Percentiles rank a stretch among this genome's conserved stretches.
Conservation (phyloP, 2,888 invertebrate species). For the Stenchaetothrips biformis region DNA sequence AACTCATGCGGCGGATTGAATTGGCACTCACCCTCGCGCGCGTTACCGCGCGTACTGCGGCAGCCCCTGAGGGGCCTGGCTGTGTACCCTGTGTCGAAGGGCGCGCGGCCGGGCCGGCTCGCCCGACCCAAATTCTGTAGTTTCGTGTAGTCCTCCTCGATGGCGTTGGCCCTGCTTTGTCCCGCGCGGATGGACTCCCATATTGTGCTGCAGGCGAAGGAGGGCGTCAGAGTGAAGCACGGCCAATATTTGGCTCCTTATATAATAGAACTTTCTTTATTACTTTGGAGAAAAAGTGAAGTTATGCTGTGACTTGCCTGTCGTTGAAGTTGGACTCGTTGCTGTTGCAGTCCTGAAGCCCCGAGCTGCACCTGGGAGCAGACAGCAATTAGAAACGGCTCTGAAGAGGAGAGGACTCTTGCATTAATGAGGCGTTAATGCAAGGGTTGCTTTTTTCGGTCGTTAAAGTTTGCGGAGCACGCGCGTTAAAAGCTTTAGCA, state of each 20-base stretch:
- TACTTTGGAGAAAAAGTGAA: too few species aligned
- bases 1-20: too few species aligned
- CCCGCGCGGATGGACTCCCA: background rate
- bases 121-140: background rate
- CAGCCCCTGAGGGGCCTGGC: background rate
- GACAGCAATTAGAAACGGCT: background rate
- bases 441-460: too few species aligned
- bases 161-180: too few species aligned
- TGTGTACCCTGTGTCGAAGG: background rate
- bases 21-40: background rate
- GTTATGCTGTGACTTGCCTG: background rate
- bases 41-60: background rate
- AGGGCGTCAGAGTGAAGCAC: slow-evolving; percentile 17
- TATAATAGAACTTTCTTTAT: too few species aligned
- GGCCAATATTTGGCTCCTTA: too few species aligned
- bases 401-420: background rate
- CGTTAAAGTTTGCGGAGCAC: too few species aligned
- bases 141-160: background rate
- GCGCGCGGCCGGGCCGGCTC: background rate
- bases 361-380: slow-evolving; percentile 35
- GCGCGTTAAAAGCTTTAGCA: too few species aligned
- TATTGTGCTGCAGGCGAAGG: background rate
- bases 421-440: too few species aligned
- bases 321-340: slow-evolving; percentile 32
- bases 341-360: slow-evolving; percentile 34